Evolutionary conservation across 2,888 invertebrate species (phyloP).

Genomic region (Tricholauxania praeusta): DNA sequence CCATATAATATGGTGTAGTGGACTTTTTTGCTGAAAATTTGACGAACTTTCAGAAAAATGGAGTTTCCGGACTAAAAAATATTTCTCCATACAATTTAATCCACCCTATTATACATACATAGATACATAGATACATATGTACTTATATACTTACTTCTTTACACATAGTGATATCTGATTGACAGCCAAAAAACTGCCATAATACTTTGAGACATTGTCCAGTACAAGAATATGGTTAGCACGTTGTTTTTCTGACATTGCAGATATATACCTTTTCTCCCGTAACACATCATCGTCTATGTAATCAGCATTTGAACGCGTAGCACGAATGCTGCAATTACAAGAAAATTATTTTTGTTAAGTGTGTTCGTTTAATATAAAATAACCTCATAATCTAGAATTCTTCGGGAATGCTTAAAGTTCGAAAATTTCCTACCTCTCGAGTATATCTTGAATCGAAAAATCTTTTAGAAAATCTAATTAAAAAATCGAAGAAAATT

Average conservation of each 20-base stretch:
- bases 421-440: too few species aligned
- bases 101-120: too few species aligned
- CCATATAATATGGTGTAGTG: too few species aligned
- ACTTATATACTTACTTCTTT: constrained; percentile 46
- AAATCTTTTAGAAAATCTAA: too few species aligned
- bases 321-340: constrained; percentile 27
- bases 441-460: too few species aligned
- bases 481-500: too few species aligned
- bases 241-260: constrained; percentile 60
- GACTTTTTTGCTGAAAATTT: too few species aligned
- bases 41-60: too few species aligned
- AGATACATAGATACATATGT: not conserved
- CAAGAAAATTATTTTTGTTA: not conserved
- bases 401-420: too few species aligned
- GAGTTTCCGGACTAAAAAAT: not conserved
- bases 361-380: not conserved
- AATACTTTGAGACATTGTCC: constrained; percentile 78
- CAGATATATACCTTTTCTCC: constrained; percentile 69
- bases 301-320: constrained; percentile 59
- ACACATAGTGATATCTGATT: constrained; percentile 74
- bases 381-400: too few species aligned
- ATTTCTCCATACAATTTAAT: too few species aligned
- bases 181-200: constrained; percentile 80
- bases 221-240: constrained; percentile 70
- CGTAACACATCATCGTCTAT: constrained; percentile 70